Percentiles rank a stretch among this genome's conserved stretches.
These are phyloP conservation scores for Hypomesus transpacificus DNA, from an alignment of 2,113 vertebrate species.

Conservation along the genomic window DNA sequence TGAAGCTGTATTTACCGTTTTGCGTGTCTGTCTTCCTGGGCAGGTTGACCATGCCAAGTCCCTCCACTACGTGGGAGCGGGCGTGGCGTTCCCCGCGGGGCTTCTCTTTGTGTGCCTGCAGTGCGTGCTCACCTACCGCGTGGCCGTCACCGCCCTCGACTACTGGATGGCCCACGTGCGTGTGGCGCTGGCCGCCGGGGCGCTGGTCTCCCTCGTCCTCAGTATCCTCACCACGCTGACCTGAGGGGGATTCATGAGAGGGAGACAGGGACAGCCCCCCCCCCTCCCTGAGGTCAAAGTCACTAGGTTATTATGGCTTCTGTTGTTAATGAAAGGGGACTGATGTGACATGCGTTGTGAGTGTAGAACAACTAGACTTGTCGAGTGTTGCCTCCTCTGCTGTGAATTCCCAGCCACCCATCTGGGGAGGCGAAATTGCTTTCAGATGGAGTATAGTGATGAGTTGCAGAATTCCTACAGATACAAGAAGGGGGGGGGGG, in stretches of 20 bases:
- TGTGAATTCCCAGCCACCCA: too few relatives aligned
- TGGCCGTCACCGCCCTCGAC: slow-evolving; percentile 79
- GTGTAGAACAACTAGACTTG: too few relatives aligned
- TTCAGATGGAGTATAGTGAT: too few relatives aligned
- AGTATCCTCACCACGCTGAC: slow-evolving; percentile 77
- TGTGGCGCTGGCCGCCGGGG: slow-evolving; percentile 76
- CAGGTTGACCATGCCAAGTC: slow-evolving; percentile 90
- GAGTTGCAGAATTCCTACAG: too few relatives aligned
- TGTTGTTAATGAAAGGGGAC: neutral
- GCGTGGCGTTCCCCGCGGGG: slow-evolving; percentile 83
- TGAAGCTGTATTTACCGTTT: neutral
- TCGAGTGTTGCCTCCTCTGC: too few relatives aligned
- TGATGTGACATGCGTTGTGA: neutral
- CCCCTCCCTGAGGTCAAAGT: neutral
- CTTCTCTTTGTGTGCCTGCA: slow-evolving; percentile 87
- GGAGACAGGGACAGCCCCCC: neutral
- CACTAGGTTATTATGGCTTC: neutral
- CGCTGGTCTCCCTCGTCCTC: slow-evolving; percentile 82
- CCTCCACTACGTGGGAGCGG: slow-evolving; percentile 86
- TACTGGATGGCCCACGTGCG: slow-evolving; percentile 86
- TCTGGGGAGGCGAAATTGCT: too few relatives aligned
- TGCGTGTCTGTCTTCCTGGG: neutral
- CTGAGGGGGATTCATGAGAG: neutral
- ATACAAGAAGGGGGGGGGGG: too few relatives aligned
- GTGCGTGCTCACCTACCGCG: slow-evolving; percentile 84